A percentile compares a stretch with the other conserved stretches of the same genome.
phyloP scores from a whole-genome alignment of 2,888 invertebrate species.

The Beris chalybata region DNA sequence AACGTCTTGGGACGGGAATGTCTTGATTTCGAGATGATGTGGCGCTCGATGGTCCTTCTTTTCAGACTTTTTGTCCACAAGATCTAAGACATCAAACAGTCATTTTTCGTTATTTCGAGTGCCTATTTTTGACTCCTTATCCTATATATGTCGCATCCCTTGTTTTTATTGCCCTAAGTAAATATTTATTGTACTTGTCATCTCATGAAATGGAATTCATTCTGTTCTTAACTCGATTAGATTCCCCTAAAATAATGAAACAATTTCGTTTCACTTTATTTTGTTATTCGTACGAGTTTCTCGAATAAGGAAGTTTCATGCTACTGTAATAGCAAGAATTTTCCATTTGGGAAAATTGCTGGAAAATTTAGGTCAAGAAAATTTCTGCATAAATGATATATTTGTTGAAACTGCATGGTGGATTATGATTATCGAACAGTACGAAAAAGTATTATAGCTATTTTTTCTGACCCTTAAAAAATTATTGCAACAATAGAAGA shows the following conservation, averaged over 20 bases:
- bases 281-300: no score
- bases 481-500: no score
- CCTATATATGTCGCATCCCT: constrained; percentile 27
- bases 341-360: no score
- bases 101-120: constrained; percentile 24
- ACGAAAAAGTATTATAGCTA: no score
- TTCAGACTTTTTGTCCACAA: constrained; percentile 2
- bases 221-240: constrained; percentile 29
- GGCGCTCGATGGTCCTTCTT: constrained; percentile 17
- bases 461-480: no score
- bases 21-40: constrained; percentile 26
- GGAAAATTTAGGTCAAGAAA: no score
- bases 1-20: constrained; percentile 15
- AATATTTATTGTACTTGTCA: constrained; percentile 37
- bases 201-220: constrained; percentile 32
- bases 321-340: no score
- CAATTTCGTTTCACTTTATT: background rate
- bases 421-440: no score
- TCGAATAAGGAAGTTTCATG: no score
- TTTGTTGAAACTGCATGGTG: no score
- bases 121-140: constrained; percentile 35
- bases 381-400: no score
- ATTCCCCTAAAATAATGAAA: constrained; percentile 27
- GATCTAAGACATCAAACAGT: constrained; percentile 30
- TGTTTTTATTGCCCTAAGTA: constrained; percentile 35